Evolutionary conservation across 1,140 invertebrate species (phyloP).

Genomic region (Telenomus remus): DNA sequence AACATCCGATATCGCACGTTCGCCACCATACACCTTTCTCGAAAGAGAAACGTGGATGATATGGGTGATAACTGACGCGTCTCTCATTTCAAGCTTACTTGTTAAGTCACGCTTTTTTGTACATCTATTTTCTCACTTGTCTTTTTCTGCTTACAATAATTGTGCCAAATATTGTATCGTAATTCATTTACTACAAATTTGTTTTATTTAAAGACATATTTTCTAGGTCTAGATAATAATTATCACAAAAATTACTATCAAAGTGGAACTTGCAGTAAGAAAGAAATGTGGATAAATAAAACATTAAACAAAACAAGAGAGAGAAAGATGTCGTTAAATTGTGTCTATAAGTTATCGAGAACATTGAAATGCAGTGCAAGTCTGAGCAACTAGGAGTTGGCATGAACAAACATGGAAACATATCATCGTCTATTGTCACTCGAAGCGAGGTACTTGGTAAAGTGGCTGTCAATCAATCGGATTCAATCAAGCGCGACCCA

Average conservation of each 20-base stretch:
- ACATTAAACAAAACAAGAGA: no score
- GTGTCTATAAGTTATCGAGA: background rate
- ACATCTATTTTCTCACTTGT: no score
- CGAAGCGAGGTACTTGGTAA: constrained; percentile 7
- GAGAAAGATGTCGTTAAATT: no score
- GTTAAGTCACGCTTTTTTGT: constrained; percentile 24
- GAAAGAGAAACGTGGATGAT: constrained; percentile 51
- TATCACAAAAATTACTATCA: no score
- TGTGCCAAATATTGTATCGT: no score
- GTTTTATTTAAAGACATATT: no score
- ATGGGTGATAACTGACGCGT: constrained; percentile 47
- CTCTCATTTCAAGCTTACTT: background rate
- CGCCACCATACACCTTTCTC: constrained; percentile 29
- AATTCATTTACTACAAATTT: no score
- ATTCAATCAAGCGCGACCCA: constrained; percentile 43
- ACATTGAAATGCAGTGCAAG: constrained; percentile 15
- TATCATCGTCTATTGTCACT: constrained; percentile 32
- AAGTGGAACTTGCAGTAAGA: no score
- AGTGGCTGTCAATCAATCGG: constrained; percentile 23
- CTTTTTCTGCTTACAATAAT: no score
- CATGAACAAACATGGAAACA: constrained; percentile 28
- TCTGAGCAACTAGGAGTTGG: background rate
- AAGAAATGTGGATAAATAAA: no score
- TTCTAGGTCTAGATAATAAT: no score
- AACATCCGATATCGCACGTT: constrained; percentile 36